Evolutionary conservation across 1,140 invertebrate genomes (phyloP).

Genomic region (Drosophila mojavensis): DNA sequence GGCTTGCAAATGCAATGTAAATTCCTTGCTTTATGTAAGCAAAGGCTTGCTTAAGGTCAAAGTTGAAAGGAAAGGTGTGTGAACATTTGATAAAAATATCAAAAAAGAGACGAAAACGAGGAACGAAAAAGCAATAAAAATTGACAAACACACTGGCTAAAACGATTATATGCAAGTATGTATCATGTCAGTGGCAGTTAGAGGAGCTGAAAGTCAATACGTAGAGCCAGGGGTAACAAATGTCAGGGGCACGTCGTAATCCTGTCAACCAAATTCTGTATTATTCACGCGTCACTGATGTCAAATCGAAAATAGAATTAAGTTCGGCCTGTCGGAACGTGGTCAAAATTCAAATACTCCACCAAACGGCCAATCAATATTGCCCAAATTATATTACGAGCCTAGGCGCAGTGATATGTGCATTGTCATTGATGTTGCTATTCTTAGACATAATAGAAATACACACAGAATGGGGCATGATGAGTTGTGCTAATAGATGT

Average conservation of each 20-base stretch:
- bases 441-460: not conserved
- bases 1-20: not conserved
- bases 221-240: slow-evolving; percentile 27
- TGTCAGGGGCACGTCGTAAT: slow-evolving; percentile 40
- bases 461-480: not conserved
- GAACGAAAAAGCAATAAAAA: not conserved
- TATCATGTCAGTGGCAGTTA: not conserved
- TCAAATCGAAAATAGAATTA: slow-evolving; percentile 32
- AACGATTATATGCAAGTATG: not conserved
- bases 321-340: slow-evolving; percentile 26
- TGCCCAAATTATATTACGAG: not conserved
- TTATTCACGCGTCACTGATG: slow-evolving; percentile 68
- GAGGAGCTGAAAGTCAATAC: slow-evolving; percentile 23
- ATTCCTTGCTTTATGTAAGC: slow-evolving; percentile 2
- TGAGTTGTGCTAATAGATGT: not conserved
- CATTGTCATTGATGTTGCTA: not conserved
- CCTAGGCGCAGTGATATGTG: not conserved
- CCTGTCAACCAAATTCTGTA: slow-evolving; percentile 58
- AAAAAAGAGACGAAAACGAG: not conserved
- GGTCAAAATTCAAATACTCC: slow-evolving; percentile 24
- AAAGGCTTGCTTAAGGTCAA: not conserved
- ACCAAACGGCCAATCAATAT: slow-evolving; percentile 27
- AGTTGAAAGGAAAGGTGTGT: slow-evolving; percentile 6
- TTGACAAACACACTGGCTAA: no score
- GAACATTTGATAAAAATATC: not conserved